phyloP scores from a whole-genome alignment of 2,113 vertebrate species.

The Atherinomorus stipes region DNA sequence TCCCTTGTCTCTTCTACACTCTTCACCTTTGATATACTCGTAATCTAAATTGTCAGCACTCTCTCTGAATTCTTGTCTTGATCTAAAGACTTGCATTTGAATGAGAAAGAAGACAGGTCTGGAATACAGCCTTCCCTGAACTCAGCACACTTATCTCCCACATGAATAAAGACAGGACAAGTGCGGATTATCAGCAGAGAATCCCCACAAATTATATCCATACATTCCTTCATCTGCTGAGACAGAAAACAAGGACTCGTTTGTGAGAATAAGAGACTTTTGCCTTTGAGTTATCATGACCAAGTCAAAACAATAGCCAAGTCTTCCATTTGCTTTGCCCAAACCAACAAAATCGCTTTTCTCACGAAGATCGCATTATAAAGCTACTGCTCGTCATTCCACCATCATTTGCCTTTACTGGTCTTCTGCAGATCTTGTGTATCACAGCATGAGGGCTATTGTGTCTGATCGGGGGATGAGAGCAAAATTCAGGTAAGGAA shows the following conservation, averaged over 20 bases:
- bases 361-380: too few relatives aligned
- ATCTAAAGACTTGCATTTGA: constrained; percentile 61
- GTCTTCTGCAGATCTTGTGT: not conserved
- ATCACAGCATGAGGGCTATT: not conserved
- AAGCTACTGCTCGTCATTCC: not conserved
- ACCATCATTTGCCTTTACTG: not conserved
- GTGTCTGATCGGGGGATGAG: not conserved
- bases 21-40: constrained; percentile 59
- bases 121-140: constrained; percentile 51
- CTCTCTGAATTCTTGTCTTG: constrained; percentile 64
- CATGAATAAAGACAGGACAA: constrained; percentile 25
- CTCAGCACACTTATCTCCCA: constrained; percentile 34
- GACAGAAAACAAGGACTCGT: not conserved
- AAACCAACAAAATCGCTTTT: too few relatives aligned
- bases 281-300: not conserved
- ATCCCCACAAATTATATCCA: not conserved
- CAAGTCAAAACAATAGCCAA: not conserved
- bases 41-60: constrained; percentile 69
- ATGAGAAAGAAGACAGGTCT: constrained; percentile 42
- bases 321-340: not conserved
- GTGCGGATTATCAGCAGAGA: constrained; percentile 1
- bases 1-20: constrained; percentile 43
- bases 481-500: too few relatives aligned
- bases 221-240: not conserved
- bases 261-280: not conserved